phyloP scores from a whole-genome alignment of 2,797 vertebrate species.

The Hoplostethus mediterraneus region DNA sequence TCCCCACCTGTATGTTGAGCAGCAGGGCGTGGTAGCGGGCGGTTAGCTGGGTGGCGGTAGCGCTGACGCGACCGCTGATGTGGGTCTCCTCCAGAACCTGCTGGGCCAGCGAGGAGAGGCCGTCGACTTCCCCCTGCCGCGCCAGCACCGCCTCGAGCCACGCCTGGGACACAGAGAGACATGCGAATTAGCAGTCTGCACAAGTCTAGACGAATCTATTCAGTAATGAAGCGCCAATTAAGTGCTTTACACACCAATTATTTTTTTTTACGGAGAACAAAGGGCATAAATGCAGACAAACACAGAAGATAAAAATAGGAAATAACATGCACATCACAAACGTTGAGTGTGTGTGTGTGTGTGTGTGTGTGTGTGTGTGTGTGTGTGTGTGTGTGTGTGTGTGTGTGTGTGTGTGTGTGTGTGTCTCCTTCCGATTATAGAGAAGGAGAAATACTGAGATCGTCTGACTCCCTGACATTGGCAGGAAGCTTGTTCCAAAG shows the following conservation, averaged over 20 bases:
- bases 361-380: neutral
- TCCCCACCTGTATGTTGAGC: constrained; percentile 85
- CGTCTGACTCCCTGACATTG: constrained; percentile 44
- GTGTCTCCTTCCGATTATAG: neutral
- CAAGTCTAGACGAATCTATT: constrained; percentile 1
- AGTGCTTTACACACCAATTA: neutral
- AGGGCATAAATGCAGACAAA: constrained; percentile 5
- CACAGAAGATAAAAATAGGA: constrained; percentile 7
- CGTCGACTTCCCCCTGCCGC: constrained; percentile 92
- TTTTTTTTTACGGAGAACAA: neutral
- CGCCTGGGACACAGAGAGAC: constrained; percentile 78
- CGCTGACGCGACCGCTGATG: constrained; percentile 87
- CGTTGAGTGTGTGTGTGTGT: neutral
- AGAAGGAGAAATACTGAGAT: constrained; percentile 46
- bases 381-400: neutral
- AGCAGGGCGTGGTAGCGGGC: constrained; percentile 93
- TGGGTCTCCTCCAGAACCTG: constrained; percentile 93
- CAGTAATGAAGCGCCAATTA: constrained; percentile 5
- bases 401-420: neutral
- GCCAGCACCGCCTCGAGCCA: constrained; percentile 88
- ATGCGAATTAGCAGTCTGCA: constrained; percentile 9
- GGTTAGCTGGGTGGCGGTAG: constrained; percentile 91
- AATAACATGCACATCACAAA: constrained; percentile 22
- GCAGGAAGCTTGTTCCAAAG: constrained; percentile 51
- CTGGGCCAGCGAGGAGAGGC: constrained; percentile 90